phyloP scores from a whole-genome alignment of 2,888 invertebrate genomes.

The Bibio marci region DNA sequence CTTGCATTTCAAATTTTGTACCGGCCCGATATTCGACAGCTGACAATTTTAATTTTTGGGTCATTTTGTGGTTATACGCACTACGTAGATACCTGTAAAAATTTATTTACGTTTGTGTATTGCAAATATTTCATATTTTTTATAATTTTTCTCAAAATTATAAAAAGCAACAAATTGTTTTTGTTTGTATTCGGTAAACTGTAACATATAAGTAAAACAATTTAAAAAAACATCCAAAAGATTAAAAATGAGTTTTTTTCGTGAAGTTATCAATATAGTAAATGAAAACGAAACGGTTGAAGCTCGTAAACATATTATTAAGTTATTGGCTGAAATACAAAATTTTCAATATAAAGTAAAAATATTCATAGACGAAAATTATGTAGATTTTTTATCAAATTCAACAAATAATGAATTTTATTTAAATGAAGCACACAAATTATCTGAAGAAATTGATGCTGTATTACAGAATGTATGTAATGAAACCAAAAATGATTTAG shows the following conservation, averaged over 20 bases:
- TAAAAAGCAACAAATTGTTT: too few relatives aligned
- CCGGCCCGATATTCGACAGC: too few relatives aligned
- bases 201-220: too few relatives aligned
- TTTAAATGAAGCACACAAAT: slow-evolving; percentile 19
- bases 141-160: too few relatives aligned
- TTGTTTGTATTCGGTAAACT: too few relatives aligned
- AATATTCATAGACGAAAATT: slow-evolving; percentile 25
- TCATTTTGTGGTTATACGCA: too few relatives aligned
- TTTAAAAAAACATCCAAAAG: too few relatives aligned
- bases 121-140: too few relatives aligned
- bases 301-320: slow-evolving; percentile 19
- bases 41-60: too few relatives aligned
- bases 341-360: slow-evolving; percentile 23
- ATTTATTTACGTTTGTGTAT: too few relatives aligned
- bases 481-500: slow-evolving; percentile 40
- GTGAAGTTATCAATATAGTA: slow-evolving; percentile 12
- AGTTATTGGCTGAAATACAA: slow-evolving; percentile 20
- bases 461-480: slow-evolving; percentile 33
- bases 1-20: too few relatives aligned
- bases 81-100: too few relatives aligned
- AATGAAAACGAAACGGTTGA: slow-evolving; percentile 13
- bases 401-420: slow-evolving; percentile 21
- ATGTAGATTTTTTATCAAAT: slow-evolving; percentile 23
- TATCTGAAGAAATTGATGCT: slow-evolving; percentile 19
- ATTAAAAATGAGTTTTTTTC: slow-evolving; percentile 11